Evolutionary conservation across 2,888 invertebrate genomes (phyloP).

Genomic region (Petrophora chlorosata): DNA sequence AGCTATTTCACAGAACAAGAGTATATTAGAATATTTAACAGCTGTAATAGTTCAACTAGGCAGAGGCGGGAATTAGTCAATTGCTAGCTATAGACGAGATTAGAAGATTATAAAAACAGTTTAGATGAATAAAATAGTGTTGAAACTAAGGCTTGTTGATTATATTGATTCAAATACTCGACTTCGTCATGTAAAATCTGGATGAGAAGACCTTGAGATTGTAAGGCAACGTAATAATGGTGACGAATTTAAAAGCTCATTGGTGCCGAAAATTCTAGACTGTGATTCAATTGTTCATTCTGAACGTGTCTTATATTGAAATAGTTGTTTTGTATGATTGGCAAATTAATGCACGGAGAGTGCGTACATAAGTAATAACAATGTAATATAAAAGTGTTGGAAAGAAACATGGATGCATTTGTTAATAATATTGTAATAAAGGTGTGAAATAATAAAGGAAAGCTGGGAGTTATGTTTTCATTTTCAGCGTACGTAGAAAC

Average conservation of each 20-base stretch:
- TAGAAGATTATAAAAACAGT: conserved; percentile 59
- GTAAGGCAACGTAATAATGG: conserved; percentile 61
- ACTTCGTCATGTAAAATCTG: conserved; percentile 61
- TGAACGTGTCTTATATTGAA: conserved; percentile 84
- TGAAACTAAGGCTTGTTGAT: conserved; percentile 72
- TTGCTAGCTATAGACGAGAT: conserved; percentile 80
- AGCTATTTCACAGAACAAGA: conserved; percentile 68
- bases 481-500: conserved; percentile 65
- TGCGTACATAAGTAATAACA: conserved; percentile 56
- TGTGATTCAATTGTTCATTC: conserved; percentile 83
- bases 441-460: conserved; percentile 44
- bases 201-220: conserved; percentile 54
- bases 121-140: conserved; percentile 61
- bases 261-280: conserved; percentile 83
- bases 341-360: conserved; percentile 61
- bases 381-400: conserved; percentile 49
- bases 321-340: conserved; percentile 82
- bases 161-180: conserved; percentile 43
- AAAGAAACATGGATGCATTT: conserved; percentile 66
- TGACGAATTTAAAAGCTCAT: conserved; percentile 82
- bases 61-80: conserved; percentile 77
- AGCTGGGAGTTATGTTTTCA: conserved; percentile 45
- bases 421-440: conserved; percentile 49
- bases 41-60: conserved; percentile 76
- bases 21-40: conserved; percentile 68